phyloP scores from a whole-genome alignment of 2,797 vertebrate species.

The Antennarius maculatus region DNA sequence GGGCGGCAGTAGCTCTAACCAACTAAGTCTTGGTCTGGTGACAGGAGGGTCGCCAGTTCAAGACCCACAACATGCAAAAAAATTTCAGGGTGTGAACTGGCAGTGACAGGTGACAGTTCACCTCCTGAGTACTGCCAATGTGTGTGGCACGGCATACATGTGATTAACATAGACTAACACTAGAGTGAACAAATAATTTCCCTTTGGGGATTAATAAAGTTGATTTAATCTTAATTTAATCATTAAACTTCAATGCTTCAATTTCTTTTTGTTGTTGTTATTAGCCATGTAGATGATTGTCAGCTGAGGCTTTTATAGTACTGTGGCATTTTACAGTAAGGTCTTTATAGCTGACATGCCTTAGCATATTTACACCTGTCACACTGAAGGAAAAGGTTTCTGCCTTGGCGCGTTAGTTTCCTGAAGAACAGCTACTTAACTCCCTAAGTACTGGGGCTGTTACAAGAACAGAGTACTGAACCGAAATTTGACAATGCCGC shows the following conservation, averaged over 20 bases:
- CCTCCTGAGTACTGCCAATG: too few species aligned
- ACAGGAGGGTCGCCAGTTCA: too few species aligned
- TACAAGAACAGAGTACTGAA: conserved; percentile 46
- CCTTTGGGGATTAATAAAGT: too few species aligned
- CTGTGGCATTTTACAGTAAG: conserved; percentile 47
- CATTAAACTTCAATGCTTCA: too few species aligned
- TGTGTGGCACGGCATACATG: too few species aligned
- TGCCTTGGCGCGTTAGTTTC: conserved; percentile 56
- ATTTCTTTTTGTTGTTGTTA: too few species aligned
- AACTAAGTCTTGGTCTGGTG: too few species aligned
- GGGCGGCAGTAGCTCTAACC: too few species aligned
- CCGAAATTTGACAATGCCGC: conserved; percentile 58
- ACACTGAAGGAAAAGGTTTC: conserved; percentile 49
- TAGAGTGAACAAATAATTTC: too few species aligned
- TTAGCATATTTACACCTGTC: conserved; percentile 32
- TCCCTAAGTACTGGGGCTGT: conserved; percentile 9
- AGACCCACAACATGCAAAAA: neutral
- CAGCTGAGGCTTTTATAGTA: conserved; percentile 14
- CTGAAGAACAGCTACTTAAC: conserved; percentile 37
- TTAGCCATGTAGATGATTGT: conserved; percentile 14
- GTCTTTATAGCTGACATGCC: conserved; percentile 23
- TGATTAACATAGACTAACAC: too few species aligned
- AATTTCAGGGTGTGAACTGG: neutral
- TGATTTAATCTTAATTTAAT: too few species aligned
- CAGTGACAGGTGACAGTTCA: too few species aligned